A percentile compares a stretch with the other conserved stretches of the same genome.
Evolutionary conservation across 2,888 invertebrate genomes (phyloP).

Genomic region (Unio pictorum): DNA sequence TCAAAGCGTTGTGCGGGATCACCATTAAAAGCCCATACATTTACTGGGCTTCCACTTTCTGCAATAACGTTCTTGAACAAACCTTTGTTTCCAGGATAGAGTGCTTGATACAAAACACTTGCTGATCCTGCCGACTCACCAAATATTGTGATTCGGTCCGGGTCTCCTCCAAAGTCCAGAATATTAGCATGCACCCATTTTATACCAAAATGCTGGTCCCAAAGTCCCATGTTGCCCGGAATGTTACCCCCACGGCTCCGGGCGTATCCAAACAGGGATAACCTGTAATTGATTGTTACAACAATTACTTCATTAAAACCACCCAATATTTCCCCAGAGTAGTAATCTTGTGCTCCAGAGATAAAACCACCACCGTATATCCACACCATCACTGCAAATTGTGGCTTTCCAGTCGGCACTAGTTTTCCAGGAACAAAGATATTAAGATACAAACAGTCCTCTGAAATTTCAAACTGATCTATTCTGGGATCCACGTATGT

Average conservation of each 20-base stretch:
- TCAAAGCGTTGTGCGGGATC: slow-evolving; percentile 84
- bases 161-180: slow-evolving; percentile 78
- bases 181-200: slow-evolving; percentile 70
- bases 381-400: slow-evolving; percentile 38
- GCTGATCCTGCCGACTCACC: slow-evolving; percentile 96
- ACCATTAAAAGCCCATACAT: slow-evolving; percentile 92
- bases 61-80: slow-evolving; percentile 85
- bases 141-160: slow-evolving; percentile 92
- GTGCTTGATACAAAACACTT: slow-evolving; percentile 81
- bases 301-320: slow-evolving; percentile 34
- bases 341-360: slow-evolving; percentile 37
- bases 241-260: slow-evolving; percentile 37
- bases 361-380: slow-evolving; percentile 42
- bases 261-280: slow-evolving; percentile 54
- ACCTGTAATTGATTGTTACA: slow-evolving; percentile 49
- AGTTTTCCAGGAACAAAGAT: slow-evolving; percentile 35
- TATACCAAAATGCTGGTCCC: slow-evolving; percentile 93
- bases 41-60: slow-evolving; percentile 92
- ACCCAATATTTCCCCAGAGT: slow-evolving; percentile 38
- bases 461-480: slow-evolving; percentile 4
- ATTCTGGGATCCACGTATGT: slow-evolving; percentile 1
- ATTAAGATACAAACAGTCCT: slow-evolving; percentile 53
- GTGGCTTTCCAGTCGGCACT: neutral
- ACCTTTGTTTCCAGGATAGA: slow-evolving; percentile 90
- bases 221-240: slow-evolving; percentile 79